phyloP scores from a whole-genome alignment of 2,797 vertebrate species.

The Astyanax mexicanus region DNA sequence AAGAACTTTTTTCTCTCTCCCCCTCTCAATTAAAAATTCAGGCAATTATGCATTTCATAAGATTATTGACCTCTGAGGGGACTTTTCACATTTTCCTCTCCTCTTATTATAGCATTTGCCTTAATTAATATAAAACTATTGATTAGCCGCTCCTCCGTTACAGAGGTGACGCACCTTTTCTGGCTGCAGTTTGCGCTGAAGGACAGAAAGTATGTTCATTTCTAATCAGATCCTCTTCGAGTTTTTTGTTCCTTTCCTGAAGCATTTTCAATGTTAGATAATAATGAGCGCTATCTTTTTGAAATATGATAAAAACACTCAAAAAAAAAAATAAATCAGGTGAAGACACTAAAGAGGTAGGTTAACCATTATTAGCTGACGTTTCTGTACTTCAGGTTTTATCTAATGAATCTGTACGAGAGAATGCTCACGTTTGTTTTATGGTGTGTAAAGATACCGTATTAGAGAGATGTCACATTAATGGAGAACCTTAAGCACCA shows the following conservation, averaged over 20 bases:
- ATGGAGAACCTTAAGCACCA: conserved; percentile 3
- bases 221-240: conserved; percentile 23
- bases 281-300: conserved; percentile 24
- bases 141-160: conserved; percentile 77
- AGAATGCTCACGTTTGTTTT: background rate
- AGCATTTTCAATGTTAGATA: conserved; percentile 14
- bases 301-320: conserved; percentile 28
- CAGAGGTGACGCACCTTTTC: conserved; percentile 39
- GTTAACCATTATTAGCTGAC: conserved; percentile 7
- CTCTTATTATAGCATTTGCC: conserved; percentile 86
- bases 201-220: conserved; percentile 19
- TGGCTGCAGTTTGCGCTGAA: conserved; percentile 2
- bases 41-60: conserved; percentile 83
- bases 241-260: conserved; percentile 7
- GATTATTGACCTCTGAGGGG: conserved; percentile 88
- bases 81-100: conserved; percentile 72
- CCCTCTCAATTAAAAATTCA: conserved; percentile 88
- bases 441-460: background rate
- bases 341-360: conserved; percentile 1
- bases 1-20: conserved; percentile 74
- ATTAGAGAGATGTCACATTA: conserved; percentile 4
- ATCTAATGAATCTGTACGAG: conserved; percentile 2
- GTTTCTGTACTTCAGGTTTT: background rate
- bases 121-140: conserved; percentile 87
- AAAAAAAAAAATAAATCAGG: no score